Evolutionary conservation across 2,888 invertebrate species (phyloP), one percentile per base, ranked within the genome.

Genomic region (Coelogynopora nodosa): DNA sequence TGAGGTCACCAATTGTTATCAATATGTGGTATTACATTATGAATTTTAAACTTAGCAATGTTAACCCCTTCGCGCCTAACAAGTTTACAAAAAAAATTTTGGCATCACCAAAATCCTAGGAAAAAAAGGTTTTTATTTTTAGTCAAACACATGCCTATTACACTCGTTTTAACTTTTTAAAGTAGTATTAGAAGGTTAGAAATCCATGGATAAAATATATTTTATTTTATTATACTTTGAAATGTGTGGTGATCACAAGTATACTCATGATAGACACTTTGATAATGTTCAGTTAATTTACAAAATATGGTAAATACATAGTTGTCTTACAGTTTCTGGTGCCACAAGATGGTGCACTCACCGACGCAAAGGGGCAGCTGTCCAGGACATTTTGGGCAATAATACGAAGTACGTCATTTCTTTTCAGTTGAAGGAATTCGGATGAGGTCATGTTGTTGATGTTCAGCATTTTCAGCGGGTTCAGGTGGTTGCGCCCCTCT

Each of bases 271-370:
- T 49, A 49, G 49, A 18, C 49, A 49, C 49, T 49, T 49, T 49
- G 49, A 18, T 5, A 49, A 49, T 49, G 18, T 74, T 74, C 74
- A 74, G 74, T 74, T 74, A 74, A 26, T 74, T n/a, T 26, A 74
- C 23, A 74, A 10, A n/a, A 74, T n/a, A n/a, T 74, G 2, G 23
- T 26, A 74, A 74, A 74, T 74, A n/a, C 74, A 23, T 74, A 74
- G 5, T 74, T 74, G 74, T n/a, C 74, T 74, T 74, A 74, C 23
- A 74, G 74, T 74, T 74, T 74, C 74, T 74, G 74, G 74, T 74
- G 74, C 74, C 74, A 74, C 74, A 74, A 74, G 74, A 23, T 74
- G 74, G 74, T 74, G 74, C 74, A 74, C 74, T 74, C 74, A 74
- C 74, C 27, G 74, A 74, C 74, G 27, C 74, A 74, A 74, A 74